These are phyloP conservation scores for Nerophis ophidion DNA, from an alignment of 2,113 vertebrate species.

Conservation along the genomic window DNA sequence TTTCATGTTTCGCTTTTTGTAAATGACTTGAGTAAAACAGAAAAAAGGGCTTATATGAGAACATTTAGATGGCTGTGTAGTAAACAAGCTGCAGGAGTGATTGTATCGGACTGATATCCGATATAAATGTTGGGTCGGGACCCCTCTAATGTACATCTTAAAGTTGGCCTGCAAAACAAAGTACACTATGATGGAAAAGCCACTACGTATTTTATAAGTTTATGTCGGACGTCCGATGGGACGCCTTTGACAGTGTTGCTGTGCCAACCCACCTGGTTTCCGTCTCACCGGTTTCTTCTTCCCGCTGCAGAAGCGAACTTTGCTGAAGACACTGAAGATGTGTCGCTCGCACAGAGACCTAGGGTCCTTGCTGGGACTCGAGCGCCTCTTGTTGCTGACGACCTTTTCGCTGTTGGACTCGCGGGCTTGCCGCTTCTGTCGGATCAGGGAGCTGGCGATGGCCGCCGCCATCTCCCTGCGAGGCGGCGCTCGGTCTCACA, in stretches of 20 bases:
- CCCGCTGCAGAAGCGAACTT: slow-evolving; percentile 92
- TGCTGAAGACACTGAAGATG: slow-evolving; percentile 88
- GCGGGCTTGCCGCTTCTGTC: slow-evolving; percentile 91
- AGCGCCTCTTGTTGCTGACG: slow-evolving; percentile 82
- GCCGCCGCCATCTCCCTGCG: slow-evolving; percentile 83
- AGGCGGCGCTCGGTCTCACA: slow-evolving; percentile 8
- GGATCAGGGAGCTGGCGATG: slow-evolving; percentile 96
- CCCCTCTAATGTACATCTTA: too few relatives aligned
- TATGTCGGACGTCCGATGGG: too few relatives aligned
- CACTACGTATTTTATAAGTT: neutral
- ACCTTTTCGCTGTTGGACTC: slow-evolving; percentile 88
- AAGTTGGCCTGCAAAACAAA: too few relatives aligned
- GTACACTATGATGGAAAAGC: too few relatives aligned
- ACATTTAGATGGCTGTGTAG: too few relatives aligned
- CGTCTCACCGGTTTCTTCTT: slow-evolving; percentile 84
- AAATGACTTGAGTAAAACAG: too few relatives aligned
- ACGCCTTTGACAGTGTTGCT: too few relatives aligned
- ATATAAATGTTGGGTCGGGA: too few relatives aligned
- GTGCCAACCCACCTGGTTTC: slow-evolving; percentile 79
- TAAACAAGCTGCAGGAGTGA: too few relatives aligned
- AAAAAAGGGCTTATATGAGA: too few relatives aligned
- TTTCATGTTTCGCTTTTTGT: too few relatives aligned
- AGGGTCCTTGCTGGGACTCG: slow-evolving; percentile 88
- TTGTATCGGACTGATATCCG: too few relatives aligned
- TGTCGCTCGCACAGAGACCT: slow-evolving; percentile 83